phyloP scores from a whole-genome alignment of 1,140 invertebrate species.

The Octopus bimaculoides region DNA sequence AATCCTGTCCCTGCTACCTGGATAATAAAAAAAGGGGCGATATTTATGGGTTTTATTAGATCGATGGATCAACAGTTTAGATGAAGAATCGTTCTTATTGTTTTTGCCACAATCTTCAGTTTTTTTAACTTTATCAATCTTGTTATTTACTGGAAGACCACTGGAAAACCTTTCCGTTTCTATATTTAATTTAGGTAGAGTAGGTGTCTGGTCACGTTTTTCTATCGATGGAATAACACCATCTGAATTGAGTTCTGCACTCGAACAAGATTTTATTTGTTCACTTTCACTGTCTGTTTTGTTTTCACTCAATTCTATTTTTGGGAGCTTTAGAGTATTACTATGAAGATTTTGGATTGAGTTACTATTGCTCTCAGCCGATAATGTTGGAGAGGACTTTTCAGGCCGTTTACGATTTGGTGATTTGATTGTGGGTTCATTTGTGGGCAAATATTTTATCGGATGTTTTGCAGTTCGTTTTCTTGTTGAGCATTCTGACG shows the following conservation, averaged over 20 bases:
- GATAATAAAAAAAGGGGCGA: conserved; percentile 45
- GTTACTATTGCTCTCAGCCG: neutral
- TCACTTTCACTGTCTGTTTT: neutral
- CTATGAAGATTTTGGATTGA: neutral
- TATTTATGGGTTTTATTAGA: conserved; percentile 34
- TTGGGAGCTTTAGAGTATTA: neutral
- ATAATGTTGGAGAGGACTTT: neutral
- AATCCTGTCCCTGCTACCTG: conserved; percentile 34
- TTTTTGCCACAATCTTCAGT: conserved; percentile 20
- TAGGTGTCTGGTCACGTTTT: neutral
- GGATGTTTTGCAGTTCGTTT: neutral
- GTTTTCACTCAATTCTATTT: neutral
- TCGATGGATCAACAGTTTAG: conserved; percentile 34
- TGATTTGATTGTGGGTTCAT: neutral
- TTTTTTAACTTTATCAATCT: conserved; percentile 18
- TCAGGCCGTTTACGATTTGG: neutral
- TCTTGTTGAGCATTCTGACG: neutral
- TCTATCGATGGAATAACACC: neutral
- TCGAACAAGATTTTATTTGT: neutral
- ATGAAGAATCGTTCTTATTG: conserved; percentile 33
- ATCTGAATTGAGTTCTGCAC: neutral
- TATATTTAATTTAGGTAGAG: no score
- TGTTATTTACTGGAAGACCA: conserved; percentile 16
- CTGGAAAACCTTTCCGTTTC: neutral
- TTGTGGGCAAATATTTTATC: neutral